These are phyloP conservation scores for Caretta caretta DNA, from an alignment of 2,113 vertebrate species.

Conservation along the genomic window DNA sequence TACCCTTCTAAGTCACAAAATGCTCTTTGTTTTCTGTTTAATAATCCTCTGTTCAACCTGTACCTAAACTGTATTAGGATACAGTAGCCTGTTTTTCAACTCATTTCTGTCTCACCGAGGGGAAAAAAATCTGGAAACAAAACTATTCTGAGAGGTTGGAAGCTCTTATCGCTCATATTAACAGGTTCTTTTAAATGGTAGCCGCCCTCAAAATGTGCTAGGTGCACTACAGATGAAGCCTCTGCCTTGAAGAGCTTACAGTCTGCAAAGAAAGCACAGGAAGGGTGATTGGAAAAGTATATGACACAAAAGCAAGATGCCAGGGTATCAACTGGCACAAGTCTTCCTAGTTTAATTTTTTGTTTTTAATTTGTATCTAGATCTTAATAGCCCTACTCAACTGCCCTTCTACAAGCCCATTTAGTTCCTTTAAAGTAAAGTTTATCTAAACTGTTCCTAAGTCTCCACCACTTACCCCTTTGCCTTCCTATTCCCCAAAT, in stretches of 20 bases:
- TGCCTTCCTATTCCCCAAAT: accelerated
- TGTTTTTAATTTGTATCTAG: background rate
- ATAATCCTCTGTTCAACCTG: background rate
- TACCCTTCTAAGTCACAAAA: background rate
- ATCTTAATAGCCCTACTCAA: background rate
- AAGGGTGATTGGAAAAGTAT: background rate
- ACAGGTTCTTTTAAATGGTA: slow-evolving; percentile 29
- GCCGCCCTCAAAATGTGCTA: background rate
- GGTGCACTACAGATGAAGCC: background rate
- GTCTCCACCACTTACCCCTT: background rate
- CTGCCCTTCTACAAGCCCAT: background rate
- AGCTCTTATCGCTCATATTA: slow-evolving; percentile 43
- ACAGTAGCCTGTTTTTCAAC: background rate
- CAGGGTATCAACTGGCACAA: background rate
- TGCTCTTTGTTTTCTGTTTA: background rate
- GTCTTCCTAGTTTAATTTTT: background rate
- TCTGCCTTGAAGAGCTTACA: background rate
- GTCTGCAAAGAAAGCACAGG: background rate
- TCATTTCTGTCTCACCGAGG: slow-evolving; percentile 1
- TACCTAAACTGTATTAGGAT: slow-evolving; percentile 32
- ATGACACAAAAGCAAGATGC: background rate
- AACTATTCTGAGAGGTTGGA: slow-evolving; percentile 47
- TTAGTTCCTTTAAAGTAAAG: background rate
- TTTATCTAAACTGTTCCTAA: background rate
- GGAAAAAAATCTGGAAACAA: slow-evolving; percentile 24